Evolutionary conservation across 2,113 vertebrate genomes (phyloP), one percentile per base, ranked within the genome.

Genomic region (Casuarius casuarius): DNA sequence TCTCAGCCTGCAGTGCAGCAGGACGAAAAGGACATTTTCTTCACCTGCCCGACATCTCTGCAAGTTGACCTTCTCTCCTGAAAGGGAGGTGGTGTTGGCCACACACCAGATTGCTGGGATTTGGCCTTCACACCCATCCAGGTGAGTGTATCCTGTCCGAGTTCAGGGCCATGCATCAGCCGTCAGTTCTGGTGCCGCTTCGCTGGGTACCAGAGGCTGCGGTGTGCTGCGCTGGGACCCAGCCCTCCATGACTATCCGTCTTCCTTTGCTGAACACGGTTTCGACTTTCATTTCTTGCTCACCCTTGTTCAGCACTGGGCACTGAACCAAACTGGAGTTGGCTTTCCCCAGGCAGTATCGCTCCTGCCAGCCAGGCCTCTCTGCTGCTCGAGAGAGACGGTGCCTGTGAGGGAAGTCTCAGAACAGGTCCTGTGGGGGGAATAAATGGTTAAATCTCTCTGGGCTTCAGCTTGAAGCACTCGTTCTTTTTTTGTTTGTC

Each of bases 391-490:
- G 68, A 3, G 52, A 82, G 87, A 73, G 25, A 18, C 40, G 59
- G 12, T 81, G 0, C 58, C 48, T 56, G 35, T 84, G 62, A 79
- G 83, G 54, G 40, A 71, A 81, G 51, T 38, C 63, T 46, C 59
- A 52, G 31, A 1, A 3, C 1, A 0, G 28, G 59, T 44, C 2
- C 2, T 38, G 48, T 35, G 38, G 26, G 29, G 63, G 61, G 62
- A 84, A 40, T 74, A 82, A 94, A 90, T 83, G 51, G 89, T 94
- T 95, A 89, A 87, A 83, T 31, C 26, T 77, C 74, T 71, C 89
- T 85, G 35, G 25, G 31, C 79, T 62, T 95, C 76, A 90, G 77
- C 95, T 93, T 16, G 1, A 3, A 82, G 86, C 89, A 87, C 17
- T 84, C 82, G 33, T 87, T 84, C 54, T 84, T 84, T 62, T 31